Percentiles rank a stretch among this genome's conserved stretches.
Evolutionary conservation across 2,113 vertebrate genomes (phyloP).

Genomic region (Machaerirhynchus nigripectus): DNA sequence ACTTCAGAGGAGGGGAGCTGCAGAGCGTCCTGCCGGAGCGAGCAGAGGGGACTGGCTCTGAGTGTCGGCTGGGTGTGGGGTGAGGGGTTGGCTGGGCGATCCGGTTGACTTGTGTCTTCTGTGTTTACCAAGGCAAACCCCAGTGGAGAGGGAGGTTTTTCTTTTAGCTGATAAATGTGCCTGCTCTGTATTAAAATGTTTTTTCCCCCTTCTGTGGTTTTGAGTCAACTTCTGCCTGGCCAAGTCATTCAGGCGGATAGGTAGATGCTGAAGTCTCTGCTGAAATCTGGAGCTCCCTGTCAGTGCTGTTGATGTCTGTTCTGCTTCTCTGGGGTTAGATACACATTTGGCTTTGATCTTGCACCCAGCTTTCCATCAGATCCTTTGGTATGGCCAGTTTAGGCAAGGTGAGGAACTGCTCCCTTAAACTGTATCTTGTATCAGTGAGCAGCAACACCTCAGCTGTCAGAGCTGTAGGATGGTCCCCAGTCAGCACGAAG

Average conservation of each 20-base stretch:
- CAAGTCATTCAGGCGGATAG: background rate
- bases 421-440: background rate
- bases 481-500: background rate
- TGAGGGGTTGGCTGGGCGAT: fast-evolving
- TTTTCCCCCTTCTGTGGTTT: background rate
- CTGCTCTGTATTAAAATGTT: background rate
- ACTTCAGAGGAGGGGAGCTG: constrained; percentile 16
- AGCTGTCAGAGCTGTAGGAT: background rate
- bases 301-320: background rate
- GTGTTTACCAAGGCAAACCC: background rate
- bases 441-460: background rate
- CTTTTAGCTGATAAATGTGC: background rate
- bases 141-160: background rate
- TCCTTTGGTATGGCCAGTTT: background rate
- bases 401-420: background rate
- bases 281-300: background rate
- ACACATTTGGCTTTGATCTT: background rate
- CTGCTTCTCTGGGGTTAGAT: background rate
- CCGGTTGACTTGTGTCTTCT: background rate
- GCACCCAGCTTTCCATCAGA: background rate
- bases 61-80: background rate
- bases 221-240: background rate
- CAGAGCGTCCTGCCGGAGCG: background rate
- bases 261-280: background rate
- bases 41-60: background rate